Conservation (phyloP, 2,888 invertebrate genomes). For the Salticus scenicus region DNA sequence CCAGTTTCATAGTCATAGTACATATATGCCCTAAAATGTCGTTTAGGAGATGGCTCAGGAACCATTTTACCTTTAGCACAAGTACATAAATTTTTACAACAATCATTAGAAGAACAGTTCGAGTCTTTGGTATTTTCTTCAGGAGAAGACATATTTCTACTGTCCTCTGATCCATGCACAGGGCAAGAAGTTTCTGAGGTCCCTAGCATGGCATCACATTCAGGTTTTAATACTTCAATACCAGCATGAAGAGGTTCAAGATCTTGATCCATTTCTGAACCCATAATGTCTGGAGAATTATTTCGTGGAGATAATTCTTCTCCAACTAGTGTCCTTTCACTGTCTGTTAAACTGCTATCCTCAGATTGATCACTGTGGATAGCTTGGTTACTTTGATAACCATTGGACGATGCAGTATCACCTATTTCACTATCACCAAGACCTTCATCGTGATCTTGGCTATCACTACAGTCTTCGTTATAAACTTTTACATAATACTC, state of each 20-base stretch:
- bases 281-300: constrained; percentile 74
- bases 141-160: constrained; percentile 65
- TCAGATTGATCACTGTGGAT: constrained; percentile 81
- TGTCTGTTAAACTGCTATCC: constrained; percentile 85
- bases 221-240: constrained; percentile 29
- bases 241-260: constrained; percentile 28
- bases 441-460: constrained; percentile 60
- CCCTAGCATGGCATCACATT: constrained; percentile 50
- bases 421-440: constrained; percentile 57
- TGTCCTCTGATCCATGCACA: constrained; percentile 40
- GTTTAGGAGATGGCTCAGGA: constrained; percentile 5
- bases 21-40: constrained; percentile 65
- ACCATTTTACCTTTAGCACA: background rate
- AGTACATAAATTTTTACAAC: constrained; percentile 8
- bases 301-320: constrained; percentile 76
- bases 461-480: background rate
- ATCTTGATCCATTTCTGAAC: constrained; percentile 48
- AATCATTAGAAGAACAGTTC: background rate
- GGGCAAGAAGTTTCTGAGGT: constrained; percentile 46
- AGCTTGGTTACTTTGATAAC: constrained; percentile 39
- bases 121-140: constrained; percentile 63
- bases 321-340: constrained; percentile 82
- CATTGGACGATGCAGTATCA: constrained; percentile 38
- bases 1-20: constrained; percentile 70
- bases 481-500: no score